phyloP scores from a whole-genome alignment of 2,113 vertebrate species.

The Chaetodon auriga region DNA sequence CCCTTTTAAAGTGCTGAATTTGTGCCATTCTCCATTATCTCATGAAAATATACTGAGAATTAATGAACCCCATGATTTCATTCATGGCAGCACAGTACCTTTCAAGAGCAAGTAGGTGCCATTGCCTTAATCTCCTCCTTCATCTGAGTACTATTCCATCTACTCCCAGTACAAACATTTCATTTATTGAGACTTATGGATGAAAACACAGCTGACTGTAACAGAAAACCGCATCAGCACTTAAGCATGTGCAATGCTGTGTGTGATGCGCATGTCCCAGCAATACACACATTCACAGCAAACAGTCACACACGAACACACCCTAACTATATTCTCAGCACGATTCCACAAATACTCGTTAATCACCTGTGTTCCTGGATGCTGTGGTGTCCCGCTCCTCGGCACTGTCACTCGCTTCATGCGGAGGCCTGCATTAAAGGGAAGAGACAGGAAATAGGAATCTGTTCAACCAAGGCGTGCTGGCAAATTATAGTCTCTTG shows the following conservation, averaged over 20 bases:
- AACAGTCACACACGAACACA: slow-evolving; percentile 1
- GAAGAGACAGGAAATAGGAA: slow-evolving; percentile 44
- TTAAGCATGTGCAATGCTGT: background rate
- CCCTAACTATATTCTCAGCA: slow-evolving; percentile 32
- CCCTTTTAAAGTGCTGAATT: background rate
- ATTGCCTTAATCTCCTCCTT: background rate
- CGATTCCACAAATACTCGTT: slow-evolving; percentile 38
- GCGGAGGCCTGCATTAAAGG: slow-evolving; percentile 32
- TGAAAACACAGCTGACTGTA: background rate
- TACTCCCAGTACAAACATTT: background rate
- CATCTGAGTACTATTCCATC: background rate
- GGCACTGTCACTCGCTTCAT: slow-evolving; percentile 30
- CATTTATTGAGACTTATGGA: background rate
- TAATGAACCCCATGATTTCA: slow-evolving; percentile 18
- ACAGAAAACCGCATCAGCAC: background rate
- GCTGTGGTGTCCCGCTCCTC: background rate
- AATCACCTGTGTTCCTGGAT: slow-evolving; percentile 46
- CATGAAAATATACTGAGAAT: slow-evolving; percentile 24
- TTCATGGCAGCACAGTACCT: slow-evolving; percentile 3
- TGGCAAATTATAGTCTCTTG: slow-evolving; percentile 35
- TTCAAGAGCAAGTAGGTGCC: slow-evolving; percentile 8
- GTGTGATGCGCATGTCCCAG: background rate
- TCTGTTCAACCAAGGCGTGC: slow-evolving; percentile 29
- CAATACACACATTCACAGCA: background rate
- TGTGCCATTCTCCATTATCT: slow-evolving; percentile 22